Evolutionary conservation across 1,140 invertebrate genomes (phyloP), one percentile per base, ranked within the genome.

Genomic region (Polyergus mexicanus): DNA sequence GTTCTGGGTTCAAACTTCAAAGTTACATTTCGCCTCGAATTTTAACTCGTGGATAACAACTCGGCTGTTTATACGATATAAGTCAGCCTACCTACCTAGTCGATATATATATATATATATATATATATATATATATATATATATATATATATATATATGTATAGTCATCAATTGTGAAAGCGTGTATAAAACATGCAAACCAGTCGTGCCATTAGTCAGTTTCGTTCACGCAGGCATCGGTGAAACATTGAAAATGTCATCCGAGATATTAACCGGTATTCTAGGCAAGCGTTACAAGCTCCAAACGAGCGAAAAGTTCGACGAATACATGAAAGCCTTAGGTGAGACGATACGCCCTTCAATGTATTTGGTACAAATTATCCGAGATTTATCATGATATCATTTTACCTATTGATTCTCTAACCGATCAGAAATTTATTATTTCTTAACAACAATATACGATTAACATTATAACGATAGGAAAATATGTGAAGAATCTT

Each of bases 301-400:
- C 83, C 92, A 94, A 68, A 95, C 95, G 56, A 97, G 97, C 78
- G 97, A 98, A 74, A 98, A 98, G 91, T 98, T 98, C 92, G 98
- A 98, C 89, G 98, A 98, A 66, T 98, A 97, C 94, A 97, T 98
- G 97, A 98, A 98, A 95, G 96, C 96, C 54, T 93, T 98, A 62
- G 97, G 98, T 98, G 92, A 97, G 97, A 96, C 41, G 78, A 51
- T 25, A 60, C 13, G 22, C 19, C 16, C 19, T 41, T 22, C 3
- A 13, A 65, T 16, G 19, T 1, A 38, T 38, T 4, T n/a, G 11
- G 10, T 66, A 65, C 13, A 35, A 3, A 60, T 25, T 65, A 41
- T 63, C 47, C 47, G 47, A 51, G 1, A 51, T n/a, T 10, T 28
- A 60, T 4, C 6, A n/a, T 16, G 25, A 74, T 16, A 13, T 25